These are phyloP conservation scores for Zophobas atratus DNA, from an alignment of 1,140 invertebrate genomes.

Conservation along the genomic window DNA sequence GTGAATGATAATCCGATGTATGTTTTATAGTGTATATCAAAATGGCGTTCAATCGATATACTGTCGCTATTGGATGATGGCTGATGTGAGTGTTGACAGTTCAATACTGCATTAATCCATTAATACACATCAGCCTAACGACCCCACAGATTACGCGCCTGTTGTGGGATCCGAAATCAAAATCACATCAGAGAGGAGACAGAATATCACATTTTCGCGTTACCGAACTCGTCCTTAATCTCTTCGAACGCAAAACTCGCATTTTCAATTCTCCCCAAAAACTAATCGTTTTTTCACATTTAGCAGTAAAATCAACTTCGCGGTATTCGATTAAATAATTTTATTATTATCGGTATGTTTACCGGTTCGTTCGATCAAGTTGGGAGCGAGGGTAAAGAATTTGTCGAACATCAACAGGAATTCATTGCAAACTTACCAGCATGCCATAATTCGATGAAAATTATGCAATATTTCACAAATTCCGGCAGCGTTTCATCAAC, in stretches of 20 bases:
- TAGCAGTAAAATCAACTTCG: background rate
- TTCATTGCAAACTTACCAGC: slow-evolving; percentile 47
- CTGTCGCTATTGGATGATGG: slow-evolving; percentile 60
- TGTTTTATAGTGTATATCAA: slow-evolving; percentile 56
- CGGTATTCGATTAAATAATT: slow-evolving; percentile 41
- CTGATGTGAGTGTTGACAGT: slow-evolving; percentile 63
- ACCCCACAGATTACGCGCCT: slow-evolving; percentile 60
- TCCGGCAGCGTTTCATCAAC: slow-evolving; percentile 39
- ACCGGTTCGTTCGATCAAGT: slow-evolving; percentile 32
- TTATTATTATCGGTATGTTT: slow-evolving; percentile 48
- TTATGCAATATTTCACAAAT: slow-evolving; percentile 51
- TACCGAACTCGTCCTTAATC: slow-evolving; percentile 1
- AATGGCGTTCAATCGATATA: slow-evolving; percentile 59
- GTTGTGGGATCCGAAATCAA: slow-evolving; percentile 45
- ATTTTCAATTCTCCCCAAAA: slow-evolving; percentile 13
- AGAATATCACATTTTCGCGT: slow-evolving; percentile 30
- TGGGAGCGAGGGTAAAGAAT: slow-evolving; percentile 46
- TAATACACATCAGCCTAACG: slow-evolving; percentile 65
- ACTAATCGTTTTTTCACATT: background rate
- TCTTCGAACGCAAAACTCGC: slow-evolving; percentile 3
- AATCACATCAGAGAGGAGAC: slow-evolving; percentile 45
- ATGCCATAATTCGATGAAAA: slow-evolving; percentile 46
- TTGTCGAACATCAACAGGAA: slow-evolving; percentile 49
- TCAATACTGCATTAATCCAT: slow-evolving; percentile 67
- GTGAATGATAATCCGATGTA: slow-evolving; percentile 52